phyloP scores from a whole-genome alignment of 2,888 invertebrate species.

The Rotaria magnacalcarata region DNA sequence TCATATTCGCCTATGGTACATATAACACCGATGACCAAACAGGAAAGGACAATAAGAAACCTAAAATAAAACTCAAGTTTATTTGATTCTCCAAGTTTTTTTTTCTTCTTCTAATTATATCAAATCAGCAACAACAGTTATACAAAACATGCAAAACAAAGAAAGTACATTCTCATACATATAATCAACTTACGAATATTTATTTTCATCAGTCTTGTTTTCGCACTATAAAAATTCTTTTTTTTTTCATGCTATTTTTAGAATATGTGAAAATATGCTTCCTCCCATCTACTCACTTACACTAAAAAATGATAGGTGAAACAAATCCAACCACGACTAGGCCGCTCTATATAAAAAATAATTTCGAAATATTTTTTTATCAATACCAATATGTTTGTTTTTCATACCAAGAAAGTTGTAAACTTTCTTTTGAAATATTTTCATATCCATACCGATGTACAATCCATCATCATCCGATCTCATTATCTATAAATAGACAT shows the following conservation, averaged over 20 bases:
- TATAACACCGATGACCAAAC: slow-evolving; percentile 32
- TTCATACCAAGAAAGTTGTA: slow-evolving; percentile 22
- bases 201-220: neutral
- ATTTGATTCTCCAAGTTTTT: neutral
- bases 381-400: neutral
- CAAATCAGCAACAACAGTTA: neutral
- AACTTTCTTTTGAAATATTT: slow-evolving; percentile 27
- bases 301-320: slow-evolving; percentile 15
- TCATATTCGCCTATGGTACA: slow-evolving; percentile 32
- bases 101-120: neutral
- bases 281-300: neutral
- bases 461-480: neutral
- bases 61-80: neutral
- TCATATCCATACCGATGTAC: neutral
- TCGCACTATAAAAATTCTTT: neutral
- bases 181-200: neutral
- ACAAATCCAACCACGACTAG: slow-evolving; percentile 10
- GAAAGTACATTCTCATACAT: neutral
- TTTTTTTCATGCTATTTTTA: neutral
- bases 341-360: neutral
- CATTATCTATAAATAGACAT: slow-evolving; percentile 18
- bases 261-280: neutral
- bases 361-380: neutral
- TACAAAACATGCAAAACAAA: neutral
- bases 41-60: slow-evolving; percentile 14